These are phyloP conservation scores for Intellagama lesueurii DNA, from an alignment of 2,797 vertebrate genomes.

Conservation along the genomic window DNA sequence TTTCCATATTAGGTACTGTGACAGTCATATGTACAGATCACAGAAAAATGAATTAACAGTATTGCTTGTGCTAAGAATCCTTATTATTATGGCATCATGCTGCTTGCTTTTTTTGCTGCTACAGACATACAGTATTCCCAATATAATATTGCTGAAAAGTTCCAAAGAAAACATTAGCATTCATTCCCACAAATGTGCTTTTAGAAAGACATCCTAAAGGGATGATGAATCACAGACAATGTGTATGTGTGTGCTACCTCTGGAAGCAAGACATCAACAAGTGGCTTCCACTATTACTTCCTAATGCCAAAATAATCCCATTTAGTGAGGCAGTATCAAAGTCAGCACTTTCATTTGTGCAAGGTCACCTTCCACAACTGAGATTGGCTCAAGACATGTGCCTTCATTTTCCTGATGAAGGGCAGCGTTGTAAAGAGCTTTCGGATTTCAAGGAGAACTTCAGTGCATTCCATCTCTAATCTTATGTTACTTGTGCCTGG, in stretches of 20 bases:
- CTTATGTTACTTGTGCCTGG: background rate
- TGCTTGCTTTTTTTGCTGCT: constrained; percentile 1
- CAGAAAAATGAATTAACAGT: background rate
- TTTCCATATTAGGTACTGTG: background rate
- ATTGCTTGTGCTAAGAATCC: constrained; percentile 5
- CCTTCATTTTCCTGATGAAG: background rate
- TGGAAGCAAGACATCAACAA: background rate
- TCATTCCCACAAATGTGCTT: background rate
- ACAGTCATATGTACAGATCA: background rate
- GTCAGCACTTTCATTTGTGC: constrained; percentile 12
- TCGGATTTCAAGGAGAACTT: background rate
- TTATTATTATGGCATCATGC: background rate
- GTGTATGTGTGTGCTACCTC: background rate
- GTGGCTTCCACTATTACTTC: background rate
- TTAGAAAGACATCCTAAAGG: constrained; percentile 8
- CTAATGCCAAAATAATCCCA: constrained; percentile 16
- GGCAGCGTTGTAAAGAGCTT: background rate
- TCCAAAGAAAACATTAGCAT: constrained; percentile 15
- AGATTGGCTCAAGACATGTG: background rate
- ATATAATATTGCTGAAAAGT: background rate
- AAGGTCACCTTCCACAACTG: background rate
- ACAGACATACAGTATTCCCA: background rate
- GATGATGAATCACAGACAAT: constrained; percentile 14
- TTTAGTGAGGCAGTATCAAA: background rate
- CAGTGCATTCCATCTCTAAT: background rate